A percentile compares a stretch with the other conserved stretches of the same genome.
phyloP scores from a whole-genome alignment of 1,140 invertebrate species.

The Gerris buenoi region DNA sequence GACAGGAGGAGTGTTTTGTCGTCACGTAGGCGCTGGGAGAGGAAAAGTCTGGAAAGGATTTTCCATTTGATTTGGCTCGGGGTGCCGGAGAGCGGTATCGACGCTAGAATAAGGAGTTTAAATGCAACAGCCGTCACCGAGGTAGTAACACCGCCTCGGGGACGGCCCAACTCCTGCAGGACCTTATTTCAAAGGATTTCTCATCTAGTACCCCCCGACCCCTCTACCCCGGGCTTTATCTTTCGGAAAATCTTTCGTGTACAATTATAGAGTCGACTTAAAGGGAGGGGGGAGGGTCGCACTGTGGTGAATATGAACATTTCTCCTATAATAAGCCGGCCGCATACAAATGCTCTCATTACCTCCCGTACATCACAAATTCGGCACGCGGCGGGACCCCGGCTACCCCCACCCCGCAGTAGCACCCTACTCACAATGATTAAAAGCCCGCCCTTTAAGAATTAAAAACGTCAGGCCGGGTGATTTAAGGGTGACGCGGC shows the following conservation, averaged over 20 bases:
- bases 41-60: conserved; percentile 1
- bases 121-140: conserved; percentile 17
- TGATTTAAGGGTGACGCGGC: conserved; percentile 19
- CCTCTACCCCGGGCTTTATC: conserved; percentile 17
- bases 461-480: conserved; percentile 16
- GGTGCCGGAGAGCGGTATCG: not conserved
- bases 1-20: not conserved
- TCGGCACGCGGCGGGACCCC: conserved; percentile 10
- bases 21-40: not conserved
- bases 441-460: conserved; percentile 15
- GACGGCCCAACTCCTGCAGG: conserved; percentile 3
- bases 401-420: conserved; percentile 1
- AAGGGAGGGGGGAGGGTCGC: not conserved
- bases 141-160: not conserved
- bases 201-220: not conserved
- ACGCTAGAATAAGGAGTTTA: conserved; percentile 18
- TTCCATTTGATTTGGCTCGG: not conserved
- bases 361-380: conserved; percentile 13
- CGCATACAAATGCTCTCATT: conserved; percentile 14
- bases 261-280: not conserved
- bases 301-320: conserved; percentile 9
- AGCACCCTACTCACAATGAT: conserved; percentile 2
- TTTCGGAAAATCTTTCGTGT: conserved; percentile 16
- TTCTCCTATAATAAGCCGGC: conserved; percentile 12
- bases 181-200: not conserved